Evolutionary conservation across 1,140 invertebrate species (phyloP).

Genomic region (Anadara kagoshimensis): DNA sequence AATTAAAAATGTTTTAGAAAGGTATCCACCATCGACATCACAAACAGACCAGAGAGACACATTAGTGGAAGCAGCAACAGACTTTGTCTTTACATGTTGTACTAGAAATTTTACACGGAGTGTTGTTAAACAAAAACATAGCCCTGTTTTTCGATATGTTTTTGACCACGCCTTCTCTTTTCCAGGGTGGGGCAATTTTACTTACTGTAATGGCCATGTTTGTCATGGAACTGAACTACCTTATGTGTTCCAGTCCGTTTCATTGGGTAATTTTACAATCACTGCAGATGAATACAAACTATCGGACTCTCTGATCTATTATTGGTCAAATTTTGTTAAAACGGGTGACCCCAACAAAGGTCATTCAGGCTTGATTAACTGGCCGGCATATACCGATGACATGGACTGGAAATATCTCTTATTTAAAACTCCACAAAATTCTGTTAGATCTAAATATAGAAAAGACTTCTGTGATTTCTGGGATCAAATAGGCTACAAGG

Average conservation of each 20-base stretch:
- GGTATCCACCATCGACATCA: constrained; percentile 45
- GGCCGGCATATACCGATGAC: constrained; percentile 43
- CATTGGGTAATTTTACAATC: constrained; percentile 36
- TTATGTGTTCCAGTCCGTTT: constrained; percentile 56
- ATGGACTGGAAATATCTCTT: constrained; percentile 35
- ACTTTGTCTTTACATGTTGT: constrained; percentile 52
- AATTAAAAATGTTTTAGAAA: constrained; percentile 9
- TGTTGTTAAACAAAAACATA: constrained; percentile 30
- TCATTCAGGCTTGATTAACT: constrained; percentile 15
- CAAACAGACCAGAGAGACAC: constrained; percentile 42
- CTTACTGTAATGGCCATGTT: constrained; percentile 57
- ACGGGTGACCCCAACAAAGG: constrained; percentile 54
- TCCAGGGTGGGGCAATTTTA: constrained; percentile 58
- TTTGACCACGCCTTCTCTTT: constrained; percentile 61
- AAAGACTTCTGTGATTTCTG: constrained; percentile 56
- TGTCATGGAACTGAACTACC: constrained; percentile 65
- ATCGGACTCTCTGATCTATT: constrained; percentile 50
- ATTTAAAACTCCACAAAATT: constrained; percentile 49
- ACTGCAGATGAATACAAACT: constrained; percentile 54
- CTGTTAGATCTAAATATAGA: constrained; percentile 40
- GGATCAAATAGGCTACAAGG: constrained; percentile 51
- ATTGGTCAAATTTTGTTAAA: constrained; percentile 68
- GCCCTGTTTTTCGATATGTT: constrained; percentile 48
- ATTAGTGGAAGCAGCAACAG: constrained; percentile 44
- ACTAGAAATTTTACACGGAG: constrained; percentile 43